Evolutionary conservation across 2,113 vertebrate genomes (phyloP), one percentile per base, ranked within the genome.

Genomic region (Emydocephalus ijimae): DNA sequence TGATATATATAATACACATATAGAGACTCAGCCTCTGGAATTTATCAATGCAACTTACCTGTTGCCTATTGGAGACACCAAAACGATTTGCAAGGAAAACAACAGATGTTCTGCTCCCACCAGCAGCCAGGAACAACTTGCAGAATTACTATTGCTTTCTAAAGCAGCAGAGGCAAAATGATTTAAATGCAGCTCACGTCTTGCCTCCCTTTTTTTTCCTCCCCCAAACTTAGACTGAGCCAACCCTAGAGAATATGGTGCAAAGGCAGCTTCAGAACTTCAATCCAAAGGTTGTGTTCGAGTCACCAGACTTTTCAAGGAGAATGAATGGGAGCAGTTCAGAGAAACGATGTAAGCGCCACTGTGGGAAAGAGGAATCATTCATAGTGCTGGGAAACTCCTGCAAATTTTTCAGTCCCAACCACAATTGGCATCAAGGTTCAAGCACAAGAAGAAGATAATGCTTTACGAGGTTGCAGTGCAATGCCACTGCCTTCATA

Each of bases 21-120:
- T 5, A 45, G 45, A 4, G 23, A 74, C 7, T 50, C 86, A 45
- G 50, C 74, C 4, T 0, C 0, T 5, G 50, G 86, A 61, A 88
- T 87, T 52, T 6, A 55, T 29, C 91, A 20, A 45, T 10, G 29
- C 59, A 9, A 11, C 86, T 54, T 23, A 8, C 50, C 4, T 5
- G 1, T 11, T 11, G 34, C 21, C 2, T 20, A 24, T 89, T 14
- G 43, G 29, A 61, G 14, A 87, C 34, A 57, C 34, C 48, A 55
- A 29, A 57, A 55, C 12, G 7, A 88, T 43, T 90, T 5, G 61
- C 54, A 8, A 0, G 50, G 92, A 89, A 61, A 90, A 21, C 64
- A 29, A 50, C 85, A 87, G 50, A 61, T n/a, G 29, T 86, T 39
- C 18, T n/a, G 43, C 12, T 29, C 45, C n/a, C 1, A 11, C 10